These are phyloP conservation scores for Alouatta palliata DNA, from an alignment of 2,113 vertebrate species.

Conservation along the genomic window DNA sequence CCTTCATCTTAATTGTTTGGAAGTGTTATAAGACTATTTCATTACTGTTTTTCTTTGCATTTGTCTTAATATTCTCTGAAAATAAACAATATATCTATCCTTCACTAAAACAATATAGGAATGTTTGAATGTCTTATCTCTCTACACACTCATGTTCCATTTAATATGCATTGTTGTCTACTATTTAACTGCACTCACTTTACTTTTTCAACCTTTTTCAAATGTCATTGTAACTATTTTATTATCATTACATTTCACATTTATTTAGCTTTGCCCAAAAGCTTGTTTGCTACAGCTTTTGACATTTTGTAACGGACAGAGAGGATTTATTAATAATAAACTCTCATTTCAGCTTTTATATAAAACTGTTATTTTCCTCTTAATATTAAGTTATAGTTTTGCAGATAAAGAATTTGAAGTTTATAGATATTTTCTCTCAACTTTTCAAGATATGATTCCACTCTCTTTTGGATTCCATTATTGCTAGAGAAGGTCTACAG, in stretches of 20 bases:
- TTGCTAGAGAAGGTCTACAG: not conserved
- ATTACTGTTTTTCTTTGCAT: not conserved
- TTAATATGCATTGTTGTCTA: not conserved
- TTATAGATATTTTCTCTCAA: not conserved
- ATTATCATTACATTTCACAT: not conserved
- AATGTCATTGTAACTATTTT: not conserved
- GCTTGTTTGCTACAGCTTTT: not conserved
- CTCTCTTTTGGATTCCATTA: not conserved
- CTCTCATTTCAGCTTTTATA: not conserved
- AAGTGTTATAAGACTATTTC: not conserved
- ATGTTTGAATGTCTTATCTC: not conserved
- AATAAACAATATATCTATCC: not conserved
- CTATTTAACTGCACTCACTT: not conserved
- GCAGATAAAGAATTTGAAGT: not conserved
- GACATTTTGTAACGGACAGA: not conserved
- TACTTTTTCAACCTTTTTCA: not conserved
- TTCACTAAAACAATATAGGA: not conserved
- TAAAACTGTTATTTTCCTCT: not conserved
- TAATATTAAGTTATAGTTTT: not conserved
- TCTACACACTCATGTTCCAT: not conserved
- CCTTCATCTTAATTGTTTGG: not conserved
- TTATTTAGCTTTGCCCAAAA: not conserved
- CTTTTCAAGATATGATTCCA: not conserved
- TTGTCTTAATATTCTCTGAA: not conserved
- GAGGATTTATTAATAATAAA: not conserved